phyloP scores from a whole-genome alignment of 2,113 vertebrate species.

The Trinectes maculatus region DNA sequence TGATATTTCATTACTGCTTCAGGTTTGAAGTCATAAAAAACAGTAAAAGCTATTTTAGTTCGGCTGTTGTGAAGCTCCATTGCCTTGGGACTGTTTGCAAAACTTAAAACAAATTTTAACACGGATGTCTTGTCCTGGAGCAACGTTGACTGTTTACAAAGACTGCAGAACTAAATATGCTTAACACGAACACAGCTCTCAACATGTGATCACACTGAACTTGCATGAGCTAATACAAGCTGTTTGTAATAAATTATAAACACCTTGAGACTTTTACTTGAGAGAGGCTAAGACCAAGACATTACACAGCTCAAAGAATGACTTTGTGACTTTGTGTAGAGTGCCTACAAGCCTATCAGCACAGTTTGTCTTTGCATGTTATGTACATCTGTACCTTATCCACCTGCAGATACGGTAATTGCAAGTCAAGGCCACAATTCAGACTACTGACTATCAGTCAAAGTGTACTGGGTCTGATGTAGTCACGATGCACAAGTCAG shows the following conservation, averaged over 20 bases:
- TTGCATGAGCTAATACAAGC: background rate
- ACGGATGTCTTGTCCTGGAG: conserved; percentile 51
- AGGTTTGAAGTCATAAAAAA: background rate
- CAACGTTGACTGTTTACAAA: conserved; percentile 36
- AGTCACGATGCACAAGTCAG: too few relatives aligned
- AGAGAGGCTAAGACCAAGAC: background rate
- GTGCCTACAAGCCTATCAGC: too few relatives aligned
- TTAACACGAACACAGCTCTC: background rate
- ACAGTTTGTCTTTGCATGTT: too few relatives aligned
- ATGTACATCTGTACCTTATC: too few relatives aligned
- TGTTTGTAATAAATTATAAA: background rate
- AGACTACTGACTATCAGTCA: too few relatives aligned
- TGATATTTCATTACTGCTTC: background rate
- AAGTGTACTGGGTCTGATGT: too few relatives aligned
- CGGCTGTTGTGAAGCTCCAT: background rate
- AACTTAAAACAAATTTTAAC: conserved; percentile 19
- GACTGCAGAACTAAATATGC: background rate
- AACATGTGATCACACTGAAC: background rate
- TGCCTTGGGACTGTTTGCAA: conserved; percentile 23
- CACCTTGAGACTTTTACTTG: background rate
- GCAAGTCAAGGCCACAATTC: too few relatives aligned
- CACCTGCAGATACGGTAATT: too few relatives aligned
- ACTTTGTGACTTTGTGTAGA: too few relatives aligned
- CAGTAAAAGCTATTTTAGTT: background rate
- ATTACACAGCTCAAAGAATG: too few relatives aligned